phyloP scores from a whole-genome alignment of 64 coral and sea anemone species.

The Astreopora myriophthalma region DNA sequence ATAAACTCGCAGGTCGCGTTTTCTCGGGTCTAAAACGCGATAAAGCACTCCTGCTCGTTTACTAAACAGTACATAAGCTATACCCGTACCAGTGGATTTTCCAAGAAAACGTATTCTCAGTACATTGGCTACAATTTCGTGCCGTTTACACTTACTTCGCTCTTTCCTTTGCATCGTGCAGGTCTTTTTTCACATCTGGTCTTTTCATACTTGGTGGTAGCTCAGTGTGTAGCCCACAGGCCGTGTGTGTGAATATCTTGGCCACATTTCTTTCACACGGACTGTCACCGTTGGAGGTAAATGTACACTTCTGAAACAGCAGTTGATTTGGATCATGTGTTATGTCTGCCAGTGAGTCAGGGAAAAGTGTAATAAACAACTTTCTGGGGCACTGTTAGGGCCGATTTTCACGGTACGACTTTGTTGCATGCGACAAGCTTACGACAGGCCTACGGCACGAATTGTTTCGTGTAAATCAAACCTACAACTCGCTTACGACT shows the following conservation, averaged over 20 bases:
- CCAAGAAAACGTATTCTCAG: too few species aligned
- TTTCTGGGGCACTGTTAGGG: not conserved
- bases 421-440: too few species aligned
- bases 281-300: slow-evolving; percentile 54
- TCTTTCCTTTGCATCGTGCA: slow-evolving; percentile 73
- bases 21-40: too few species aligned
- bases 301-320: slow-evolving; percentile 83
- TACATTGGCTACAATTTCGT: not conserved
- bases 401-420: too few species aligned
- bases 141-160: slow-evolving; percentile 41
- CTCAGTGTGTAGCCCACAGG: slow-evolving; percentile 62
- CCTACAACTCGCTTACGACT: too few species aligned
- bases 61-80: too few species aligned
- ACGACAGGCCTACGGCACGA: too few species aligned
- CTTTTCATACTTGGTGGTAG: slow-evolving; percentile 61
- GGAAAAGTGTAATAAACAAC: not conserved
- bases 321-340: slow-evolving; percentile 83
- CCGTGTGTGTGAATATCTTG: slow-evolving; percentile 59
- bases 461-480: too few species aligned
- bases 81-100: too few species aligned
- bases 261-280: slow-evolving; percentile 64
- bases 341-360: slow-evolving; percentile 67
- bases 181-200: slow-evolving; percentile 73
- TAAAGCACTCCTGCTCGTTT: too few species aligned
- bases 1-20: too few species aligned